These are phyloP conservation scores for Protonemura montana DNA, from an alignment of 2,888 invertebrate genomes.

Conservation along the genomic window DNA sequence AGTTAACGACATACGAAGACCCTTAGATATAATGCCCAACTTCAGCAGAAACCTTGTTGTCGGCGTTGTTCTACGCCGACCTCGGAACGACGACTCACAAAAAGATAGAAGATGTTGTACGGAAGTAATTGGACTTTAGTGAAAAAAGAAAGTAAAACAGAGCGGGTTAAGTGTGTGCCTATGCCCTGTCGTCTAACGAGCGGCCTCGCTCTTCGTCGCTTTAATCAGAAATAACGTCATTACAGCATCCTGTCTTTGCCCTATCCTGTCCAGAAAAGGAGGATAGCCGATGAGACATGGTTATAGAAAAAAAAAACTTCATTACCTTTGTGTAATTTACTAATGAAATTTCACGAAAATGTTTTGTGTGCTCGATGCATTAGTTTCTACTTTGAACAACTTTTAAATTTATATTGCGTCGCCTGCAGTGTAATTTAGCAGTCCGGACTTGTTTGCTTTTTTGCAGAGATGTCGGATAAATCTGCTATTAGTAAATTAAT, in stretches of 20 bases:
- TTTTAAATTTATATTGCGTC: not conserved
- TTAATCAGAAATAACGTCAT: conserved; percentile 27
- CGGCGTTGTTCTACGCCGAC: not conserved
- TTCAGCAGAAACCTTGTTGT: conserved; percentile 17
- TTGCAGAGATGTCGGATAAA: not conserved
- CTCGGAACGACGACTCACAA: not conserved
- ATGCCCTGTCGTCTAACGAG: conserved; percentile 16
- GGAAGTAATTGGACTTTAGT: conserved; percentile 25
- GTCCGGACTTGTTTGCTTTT: not conserved
- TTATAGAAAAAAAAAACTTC: not conserved
- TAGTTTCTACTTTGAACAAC: not conserved
- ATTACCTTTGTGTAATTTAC: conserved; percentile 24
- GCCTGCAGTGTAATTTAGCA: not conserved
- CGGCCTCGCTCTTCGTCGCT: not conserved
- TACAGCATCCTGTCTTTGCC: conserved; percentile 20
- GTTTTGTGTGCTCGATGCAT: not conserved
- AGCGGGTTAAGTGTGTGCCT: not conserved
- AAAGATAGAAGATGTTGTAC: conserved; percentile 8
- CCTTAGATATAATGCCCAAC: conserved; percentile 23
- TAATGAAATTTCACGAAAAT: not conserved
- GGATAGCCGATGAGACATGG: not conserved
- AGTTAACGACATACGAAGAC: conserved; percentile 8
- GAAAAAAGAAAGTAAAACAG: conserved; percentile 21
- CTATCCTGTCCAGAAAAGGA: not conserved
- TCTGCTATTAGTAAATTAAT: not conserved